Evolutionary conservation across 2,888 invertebrate species (phyloP).

Genomic region (Chymomyza caudatula): DNA sequence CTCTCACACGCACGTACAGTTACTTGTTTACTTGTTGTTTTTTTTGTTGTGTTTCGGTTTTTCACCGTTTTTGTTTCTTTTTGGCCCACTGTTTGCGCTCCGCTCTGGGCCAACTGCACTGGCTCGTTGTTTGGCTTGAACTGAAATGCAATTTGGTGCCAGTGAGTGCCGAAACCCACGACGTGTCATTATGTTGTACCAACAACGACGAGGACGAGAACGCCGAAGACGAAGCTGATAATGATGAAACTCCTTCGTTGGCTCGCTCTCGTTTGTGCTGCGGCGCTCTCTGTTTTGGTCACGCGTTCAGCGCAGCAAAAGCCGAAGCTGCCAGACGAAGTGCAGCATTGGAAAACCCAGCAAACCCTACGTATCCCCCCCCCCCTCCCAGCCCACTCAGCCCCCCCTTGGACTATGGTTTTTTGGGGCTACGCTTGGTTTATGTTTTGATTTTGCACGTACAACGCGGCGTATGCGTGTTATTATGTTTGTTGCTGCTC

Average conservation of each 20-base stretch:
- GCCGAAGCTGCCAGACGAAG: slow-evolving; percentile 48
- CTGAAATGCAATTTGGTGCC: slow-evolving; percentile 61
- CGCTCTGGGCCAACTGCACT: slow-evolving; percentile 58
- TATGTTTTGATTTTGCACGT: slow-evolving; percentile 61
- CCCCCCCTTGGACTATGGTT: not conserved
- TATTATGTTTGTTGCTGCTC: slow-evolving; percentile 33
- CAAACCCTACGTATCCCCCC: slow-evolving; percentile 1
- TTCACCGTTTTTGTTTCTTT: slow-evolving; percentile 10
- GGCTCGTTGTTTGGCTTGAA: slow-evolving; percentile 73
- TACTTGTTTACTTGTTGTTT: slow-evolving; percentile 46
- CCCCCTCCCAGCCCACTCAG: not conserved
- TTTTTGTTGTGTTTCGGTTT: slow-evolving; percentile 8
- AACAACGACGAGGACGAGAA: too few species aligned
- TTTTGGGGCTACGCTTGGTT: slow-evolving; percentile 44
- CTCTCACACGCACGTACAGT: slow-evolving; percentile 5
- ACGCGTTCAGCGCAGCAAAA: slow-evolving; percentile 49
- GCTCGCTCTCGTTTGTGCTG: slow-evolving; percentile 24
- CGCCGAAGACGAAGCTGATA: slow-evolving; percentile 35
- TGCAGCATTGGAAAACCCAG: slow-evolving; percentile 37
- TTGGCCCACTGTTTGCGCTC: slow-evolving; percentile 26
- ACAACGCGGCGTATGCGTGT: slow-evolving; percentile 61
- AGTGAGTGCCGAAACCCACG: slow-evolving; percentile 32
- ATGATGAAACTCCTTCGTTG: slow-evolving; percentile 54
- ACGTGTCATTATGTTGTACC: slow-evolving; percentile 54
- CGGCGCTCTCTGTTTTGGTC: slow-evolving; percentile 39